A percentile compares a stretch with the other conserved stretches of the same genome.
Conservation (phyloP, 2,888 invertebrate species). For the Thymelicus acteon region DNA sequence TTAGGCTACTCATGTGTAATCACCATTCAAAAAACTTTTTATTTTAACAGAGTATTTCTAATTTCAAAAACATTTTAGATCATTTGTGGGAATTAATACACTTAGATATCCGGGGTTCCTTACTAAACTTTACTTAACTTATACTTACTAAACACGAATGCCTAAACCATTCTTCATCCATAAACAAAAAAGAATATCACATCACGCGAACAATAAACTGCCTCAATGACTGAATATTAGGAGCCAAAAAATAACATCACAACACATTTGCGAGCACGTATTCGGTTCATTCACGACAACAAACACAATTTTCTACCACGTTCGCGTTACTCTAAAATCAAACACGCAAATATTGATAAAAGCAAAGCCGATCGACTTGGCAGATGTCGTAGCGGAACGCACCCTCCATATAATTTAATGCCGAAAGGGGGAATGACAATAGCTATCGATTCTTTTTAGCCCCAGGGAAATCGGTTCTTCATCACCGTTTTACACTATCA, state of each 20-base stretch:
- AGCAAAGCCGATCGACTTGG: conserved; percentile 69
- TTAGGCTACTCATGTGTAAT: too few species aligned
- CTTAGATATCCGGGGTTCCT: too few species aligned
- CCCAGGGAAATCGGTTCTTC: conserved; percentile 65
- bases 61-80: too few species aligned
- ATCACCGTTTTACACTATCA: conserved; percentile 64
- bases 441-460: conserved; percentile 73
- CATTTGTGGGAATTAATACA: too few species aligned
- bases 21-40: too few species aligned
- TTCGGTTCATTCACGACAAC: conserved; percentile 44
- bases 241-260: conserved; percentile 31
- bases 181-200: not conserved
- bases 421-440: conserved; percentile 73
- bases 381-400: conserved; percentile 64
- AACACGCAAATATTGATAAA: conserved; percentile 77
- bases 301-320: conserved; percentile 54
- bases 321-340: conserved; percentile 62
- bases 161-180: not conserved
- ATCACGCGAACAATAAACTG: conserved; percentile 9
- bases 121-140: too few species aligned
- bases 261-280: conserved; percentile 36
- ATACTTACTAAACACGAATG: not conserved
- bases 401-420: conserved; percentile 76
- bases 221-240: conserved; percentile 16
- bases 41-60: too few species aligned